Conservation (phyloP, 1,140 invertebrate genomes). For the Proctacanthus coquilletti region DNA sequence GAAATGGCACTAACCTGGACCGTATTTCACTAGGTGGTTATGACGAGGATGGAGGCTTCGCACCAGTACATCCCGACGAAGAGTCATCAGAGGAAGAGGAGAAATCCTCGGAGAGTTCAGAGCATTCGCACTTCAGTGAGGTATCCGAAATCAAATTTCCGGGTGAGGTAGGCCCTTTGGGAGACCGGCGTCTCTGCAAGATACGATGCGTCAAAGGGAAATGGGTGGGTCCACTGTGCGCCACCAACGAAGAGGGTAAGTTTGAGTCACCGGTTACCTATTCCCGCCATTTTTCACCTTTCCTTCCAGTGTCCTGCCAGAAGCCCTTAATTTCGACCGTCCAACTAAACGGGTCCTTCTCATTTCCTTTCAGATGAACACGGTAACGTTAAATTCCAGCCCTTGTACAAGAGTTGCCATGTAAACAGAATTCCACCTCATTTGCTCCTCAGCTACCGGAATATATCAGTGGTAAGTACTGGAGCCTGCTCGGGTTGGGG, state of each 20-base stretch:
- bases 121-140: slow-evolving; percentile 26
- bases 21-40: slow-evolving; percentile 22
- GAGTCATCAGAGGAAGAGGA: slow-evolving; percentile 24
- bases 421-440: slow-evolving; percentile 37
- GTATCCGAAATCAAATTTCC: slow-evolving; percentile 48
- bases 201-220: slow-evolving; percentile 65
- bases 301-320: no score
- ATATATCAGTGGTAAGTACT: slow-evolving; percentile 34
- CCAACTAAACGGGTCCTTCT: not conserved
- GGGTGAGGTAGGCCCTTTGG: slow-evolving; percentile 46
- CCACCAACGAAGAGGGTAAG: slow-evolving; percentile 34
- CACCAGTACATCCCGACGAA: slow-evolving; percentile 22
- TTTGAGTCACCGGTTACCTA: no score
- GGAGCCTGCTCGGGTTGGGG: no score
- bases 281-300: no score
- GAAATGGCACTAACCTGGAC: no score
- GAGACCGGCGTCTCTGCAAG: slow-evolving; percentile 55
- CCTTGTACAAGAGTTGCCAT: slow-evolving; percentile 40
- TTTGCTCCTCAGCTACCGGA: slow-evolving; percentile 36
- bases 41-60: slow-evolving; percentile 24
- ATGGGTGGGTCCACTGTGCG: slow-evolving; percentile 61
- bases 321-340: no score
- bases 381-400: slow-evolving; percentile 35
- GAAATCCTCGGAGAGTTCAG: slow-evolving; percentile 26
- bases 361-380: slow-evolving; percentile 19